phyloP scores from a whole-genome alignment of 2,888 invertebrate species.

The Sinotaia quadrata region DNA sequence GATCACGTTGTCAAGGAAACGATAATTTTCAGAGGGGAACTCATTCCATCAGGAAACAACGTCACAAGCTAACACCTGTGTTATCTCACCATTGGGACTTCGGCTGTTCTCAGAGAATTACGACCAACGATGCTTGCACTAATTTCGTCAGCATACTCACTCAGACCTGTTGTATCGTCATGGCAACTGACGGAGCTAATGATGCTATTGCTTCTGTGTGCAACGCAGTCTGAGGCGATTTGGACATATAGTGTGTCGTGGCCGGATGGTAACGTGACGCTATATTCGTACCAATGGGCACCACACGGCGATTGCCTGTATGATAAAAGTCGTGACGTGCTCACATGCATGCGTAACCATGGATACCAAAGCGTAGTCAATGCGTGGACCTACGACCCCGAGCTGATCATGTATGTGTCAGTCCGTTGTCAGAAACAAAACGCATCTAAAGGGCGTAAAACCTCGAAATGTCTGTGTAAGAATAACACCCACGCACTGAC shows the following conservation, averaged over 20 bases:
- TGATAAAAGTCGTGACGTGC: slow-evolving; percentile 9
- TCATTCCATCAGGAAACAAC: no score
- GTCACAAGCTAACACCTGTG: no score
- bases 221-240: not conserved
- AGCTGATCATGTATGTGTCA: slow-evolving; percentile 26
- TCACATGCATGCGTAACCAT: slow-evolving; percentile 32
- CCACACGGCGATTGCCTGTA: slow-evolving; percentile 30
- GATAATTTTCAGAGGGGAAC: no score
- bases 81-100: no score
- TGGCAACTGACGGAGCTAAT: not conserved
- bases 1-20: no score
- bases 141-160: no score
- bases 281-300: slow-evolving; percentile 24
- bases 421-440: slow-evolving; percentile 23
- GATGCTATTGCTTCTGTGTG: not conserved
- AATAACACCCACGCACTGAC: not conserved
- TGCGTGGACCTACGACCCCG: slow-evolving; percentile 26
- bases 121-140: no score
- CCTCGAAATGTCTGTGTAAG: slow-evolving; percentile 19
- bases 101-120: no score
- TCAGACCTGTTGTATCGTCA: no score
- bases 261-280: slow-evolving; percentile 22
- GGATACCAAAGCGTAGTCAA: slow-evolving; percentile 25
- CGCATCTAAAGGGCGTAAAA: not conserved
- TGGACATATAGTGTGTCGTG: slow-evolving; percentile 24